Evolutionary conservation across 35 echinoderm and acorn worm species (phyloP), one percentile per base, ranked within the genome.

Genomic region (Ptychodera flava): DNA sequence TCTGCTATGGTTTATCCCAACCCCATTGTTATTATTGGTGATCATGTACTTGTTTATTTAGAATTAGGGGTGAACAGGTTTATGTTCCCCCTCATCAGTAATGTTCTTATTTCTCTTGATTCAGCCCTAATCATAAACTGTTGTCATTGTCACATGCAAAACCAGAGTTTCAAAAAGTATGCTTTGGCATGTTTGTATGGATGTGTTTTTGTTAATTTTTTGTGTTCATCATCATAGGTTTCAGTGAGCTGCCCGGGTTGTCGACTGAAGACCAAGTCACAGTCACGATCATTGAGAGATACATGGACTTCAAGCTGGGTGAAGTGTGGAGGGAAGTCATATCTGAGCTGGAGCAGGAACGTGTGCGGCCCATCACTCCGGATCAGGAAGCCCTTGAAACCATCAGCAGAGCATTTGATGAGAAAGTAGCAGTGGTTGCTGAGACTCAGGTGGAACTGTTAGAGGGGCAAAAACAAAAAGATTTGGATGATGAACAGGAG

Each of bases 271-370:
- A 99, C 82, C 93, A 94, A 38, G 96, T 99, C 0, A 92, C 90
- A 15, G 87, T 99, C 30, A 89, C 90, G 45, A 99, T 99, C 81
- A 94, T 99, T n/a, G 93, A 92, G 86, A 92, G 87, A 84, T 99
- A 90, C 75, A 64, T 99, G 82, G 96, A 99, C 79, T 94, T 99
- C 53, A 99, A 99, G 36, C 87, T 92, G 53, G 96, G 96, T 22
- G 96, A 99, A 37, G 89, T 99, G 15, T 99, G 96, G 96, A 90
- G 82, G 34, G 96, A 99, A 78, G 89, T 99, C 78, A 79, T 82
- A 0, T 84, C 91, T 29, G 96, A 99, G 76, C 82, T 99, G 37
- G 88, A 90, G 2, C 92, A 99, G 78, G 96, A 99, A 85, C 85
- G 85, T 0, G 84, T 99, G 0, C 45, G 96, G 35, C 96, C 96